Percentiles rank a stretch among this genome's conserved stretches.
These are phyloP conservation scores for Patiria pectinifera DNA, from an alignment of 53 echinoderm and acorn worm genomes.

Conservation along the genomic window DNA sequence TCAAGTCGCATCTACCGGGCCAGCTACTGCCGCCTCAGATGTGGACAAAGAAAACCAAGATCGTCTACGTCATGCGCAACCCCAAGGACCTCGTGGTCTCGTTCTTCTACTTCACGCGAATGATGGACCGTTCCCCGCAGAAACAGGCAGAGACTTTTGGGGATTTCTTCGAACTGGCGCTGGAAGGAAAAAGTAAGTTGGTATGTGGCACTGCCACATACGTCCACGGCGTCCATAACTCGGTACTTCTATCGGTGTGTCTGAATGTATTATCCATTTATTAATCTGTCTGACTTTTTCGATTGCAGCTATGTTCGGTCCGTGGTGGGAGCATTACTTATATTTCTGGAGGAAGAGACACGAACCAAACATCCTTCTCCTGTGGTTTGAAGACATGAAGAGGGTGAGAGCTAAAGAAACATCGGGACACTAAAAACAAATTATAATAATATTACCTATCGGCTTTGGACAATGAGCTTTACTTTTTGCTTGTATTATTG, in stretches of 20 bases:
- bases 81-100: conserved; percentile 57
- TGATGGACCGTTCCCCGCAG: background rate
- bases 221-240: background rate
- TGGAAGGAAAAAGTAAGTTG: background rate
- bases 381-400: conserved; percentile 45
- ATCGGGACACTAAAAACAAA: too few species aligned
- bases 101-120: conserved; percentile 27
- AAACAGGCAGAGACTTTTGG: background rate
- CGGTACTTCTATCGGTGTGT: too few species aligned
- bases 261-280: too few species aligned
- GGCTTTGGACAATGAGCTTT: too few species aligned
- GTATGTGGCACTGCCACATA: background rate
- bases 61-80: conserved; percentile 55
- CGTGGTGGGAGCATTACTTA: conserved; percentile 51
- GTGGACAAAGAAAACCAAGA: conserved; percentile 49
- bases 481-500: too few species aligned
- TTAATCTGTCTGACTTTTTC: too few species aligned
- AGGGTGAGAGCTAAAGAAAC: background rate
- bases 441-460: too few species aligned
- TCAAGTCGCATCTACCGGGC: conserved; percentile 49
- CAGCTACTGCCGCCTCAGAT: conserved; percentile 60
- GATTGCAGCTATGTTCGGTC: too few species aligned
- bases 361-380: conserved; percentile 33
- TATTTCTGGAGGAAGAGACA: conserved; percentile 56
- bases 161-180: background rate